Evolutionary conservation across 2,888 invertebrate species (phyloP).

Genomic region (Embidobia sp.): DNA sequence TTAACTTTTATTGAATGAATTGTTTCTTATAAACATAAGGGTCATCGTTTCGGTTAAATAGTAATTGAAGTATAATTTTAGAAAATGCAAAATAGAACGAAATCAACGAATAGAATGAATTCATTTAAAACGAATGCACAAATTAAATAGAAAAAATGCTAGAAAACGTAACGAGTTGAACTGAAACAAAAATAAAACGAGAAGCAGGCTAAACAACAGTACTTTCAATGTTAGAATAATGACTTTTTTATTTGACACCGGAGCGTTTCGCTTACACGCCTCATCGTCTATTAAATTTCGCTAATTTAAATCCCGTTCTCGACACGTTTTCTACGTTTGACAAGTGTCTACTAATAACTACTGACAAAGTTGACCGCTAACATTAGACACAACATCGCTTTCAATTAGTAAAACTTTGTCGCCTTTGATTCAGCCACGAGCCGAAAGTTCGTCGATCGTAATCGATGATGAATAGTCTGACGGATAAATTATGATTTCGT

Average conservation of each 20-base stretch:
- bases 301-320: constrained; percentile 41
- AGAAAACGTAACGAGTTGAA: no score
- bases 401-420: constrained; percentile 42
- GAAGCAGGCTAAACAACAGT: no score
- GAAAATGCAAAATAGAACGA: no score
- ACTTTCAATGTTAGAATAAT: no score
- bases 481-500: constrained; percentile 26
- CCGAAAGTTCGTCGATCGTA: constrained; percentile 24
- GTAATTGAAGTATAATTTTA: no score
- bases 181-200: no score
- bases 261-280: not conserved
- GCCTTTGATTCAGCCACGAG: constrained; percentile 14
- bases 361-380: constrained; percentile 22
- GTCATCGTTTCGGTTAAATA: no score
- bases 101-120: no score
- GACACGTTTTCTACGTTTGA: constrained; percentile 34
- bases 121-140: no score
- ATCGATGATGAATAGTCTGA: constrained; percentile 17
- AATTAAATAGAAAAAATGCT: no score
- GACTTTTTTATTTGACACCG: constrained; percentile 7
- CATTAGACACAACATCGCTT: constrained; percentile 18
- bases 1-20: constrained; percentile 29
- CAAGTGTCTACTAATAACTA: constrained; percentile 27
- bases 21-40: constrained; percentile 6
- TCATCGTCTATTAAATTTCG: constrained; percentile 35